Conservation (phyloP, 2,797 vertebrate species). For the Phalloptychus januarius region DNA sequence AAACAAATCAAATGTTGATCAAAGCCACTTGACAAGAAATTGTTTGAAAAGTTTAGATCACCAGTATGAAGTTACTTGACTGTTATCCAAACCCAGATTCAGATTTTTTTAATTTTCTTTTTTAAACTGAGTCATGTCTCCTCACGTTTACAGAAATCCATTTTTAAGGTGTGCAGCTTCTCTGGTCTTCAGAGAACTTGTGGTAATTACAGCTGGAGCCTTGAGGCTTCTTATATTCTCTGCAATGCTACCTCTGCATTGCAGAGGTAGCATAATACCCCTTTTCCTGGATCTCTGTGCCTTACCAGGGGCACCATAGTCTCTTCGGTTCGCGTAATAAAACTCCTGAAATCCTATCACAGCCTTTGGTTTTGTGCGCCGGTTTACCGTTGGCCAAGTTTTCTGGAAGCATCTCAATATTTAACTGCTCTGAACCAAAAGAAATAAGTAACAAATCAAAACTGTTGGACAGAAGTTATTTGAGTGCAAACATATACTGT, state of each 20-base stretch:
- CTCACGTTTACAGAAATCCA: neutral
- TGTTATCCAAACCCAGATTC: neutral
- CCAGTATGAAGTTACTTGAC: neutral
- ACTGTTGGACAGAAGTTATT: neutral
- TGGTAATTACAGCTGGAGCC: slow-evolving; percentile 2
- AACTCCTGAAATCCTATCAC: neutral
- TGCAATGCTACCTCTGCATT: neutral
- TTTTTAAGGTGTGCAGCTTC: neutral
- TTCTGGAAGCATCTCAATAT: neutral
- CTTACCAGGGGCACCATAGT: too few species aligned
- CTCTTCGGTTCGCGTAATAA: too few species aligned
- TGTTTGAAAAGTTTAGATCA: neutral
- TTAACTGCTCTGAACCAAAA: neutral
- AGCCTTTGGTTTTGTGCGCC: neutral
- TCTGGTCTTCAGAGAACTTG: neutral
- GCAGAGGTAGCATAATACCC: too few species aligned
- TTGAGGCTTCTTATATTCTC: neutral
- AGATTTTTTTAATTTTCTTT: neutral
- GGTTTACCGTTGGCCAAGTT: neutral
- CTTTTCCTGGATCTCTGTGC: too few species aligned
- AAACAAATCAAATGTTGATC: slow-evolving; percentile 2
- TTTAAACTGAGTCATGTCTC: neutral
- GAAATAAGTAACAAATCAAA: neutral
- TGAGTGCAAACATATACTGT: neutral
- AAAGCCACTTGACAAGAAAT: neutral